A percentile compares a stretch with the other conserved stretches of the same genome.
These are phyloP conservation scores for Hafferia zeledoni DNA, from an alignment of 2,797 vertebrate species.

Conservation along the genomic window DNA sequence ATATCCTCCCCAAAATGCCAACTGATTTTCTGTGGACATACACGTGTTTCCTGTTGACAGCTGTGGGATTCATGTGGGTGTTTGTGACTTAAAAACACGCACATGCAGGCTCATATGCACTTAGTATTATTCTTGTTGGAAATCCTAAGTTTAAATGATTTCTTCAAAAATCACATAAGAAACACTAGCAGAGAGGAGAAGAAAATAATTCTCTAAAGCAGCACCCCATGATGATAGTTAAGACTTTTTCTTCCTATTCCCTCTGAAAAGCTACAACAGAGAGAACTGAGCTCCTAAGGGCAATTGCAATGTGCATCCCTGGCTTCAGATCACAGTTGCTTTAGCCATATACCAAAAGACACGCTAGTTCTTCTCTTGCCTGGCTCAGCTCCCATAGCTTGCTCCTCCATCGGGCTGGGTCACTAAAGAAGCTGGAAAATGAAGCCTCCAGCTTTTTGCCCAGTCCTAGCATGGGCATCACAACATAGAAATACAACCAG, in stretches of 20 bases:
- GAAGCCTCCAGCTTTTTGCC: neutral
- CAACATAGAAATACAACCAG: neutral
- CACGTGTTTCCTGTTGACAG: constrained; percentile 31
- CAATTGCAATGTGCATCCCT: neutral
- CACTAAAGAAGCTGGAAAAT: neutral
- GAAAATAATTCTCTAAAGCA: neutral
- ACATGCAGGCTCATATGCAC: neutral
- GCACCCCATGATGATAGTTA: neutral
- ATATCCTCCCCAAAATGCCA: neutral
- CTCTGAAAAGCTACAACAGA: neutral
- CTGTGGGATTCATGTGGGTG: neutral
- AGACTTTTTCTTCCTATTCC: neutral
- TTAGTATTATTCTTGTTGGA: neutral
- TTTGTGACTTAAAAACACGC: neutral
- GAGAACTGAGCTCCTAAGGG: neutral
- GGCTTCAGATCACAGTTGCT: neutral
- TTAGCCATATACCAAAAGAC: neutral
- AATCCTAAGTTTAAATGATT: neutral
- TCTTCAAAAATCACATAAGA: neutral
- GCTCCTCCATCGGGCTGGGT: neutral
- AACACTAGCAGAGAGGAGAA: fast-evolving
- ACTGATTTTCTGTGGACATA: neutral
- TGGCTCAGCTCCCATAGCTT: neutral
- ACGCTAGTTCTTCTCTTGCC: neutral
- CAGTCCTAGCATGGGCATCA: neutral